Evolutionary conservation across 2,113 vertebrate species (phyloP), one percentile per base, ranked within the genome.

Genomic region (Anas platyrhynchos): DNA sequence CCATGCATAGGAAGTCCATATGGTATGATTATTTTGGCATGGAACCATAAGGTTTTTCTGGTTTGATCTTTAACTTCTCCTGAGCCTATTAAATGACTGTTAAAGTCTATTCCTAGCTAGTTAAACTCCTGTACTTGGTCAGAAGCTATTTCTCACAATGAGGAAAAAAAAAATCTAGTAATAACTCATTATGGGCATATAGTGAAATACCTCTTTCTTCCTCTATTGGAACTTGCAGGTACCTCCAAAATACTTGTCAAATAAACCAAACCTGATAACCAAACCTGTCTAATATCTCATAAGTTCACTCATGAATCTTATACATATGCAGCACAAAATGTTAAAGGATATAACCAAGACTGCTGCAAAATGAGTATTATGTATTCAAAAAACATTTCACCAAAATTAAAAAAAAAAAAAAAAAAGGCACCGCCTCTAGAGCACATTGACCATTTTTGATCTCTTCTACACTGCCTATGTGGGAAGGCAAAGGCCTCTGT

Each of bases 51-150:
- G 36, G 38, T 83, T 78, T 75, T 71, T 95, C 76, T 69, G 34
- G 48, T 73, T 93, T 94, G 83, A 96, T 83, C 65, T 82, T 79
- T 94, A 86, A 58, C 46, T 95, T 59, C 79, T 94, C 78, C 76
- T 73, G 72, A 74, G 61, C 71, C 85, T 95, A 54, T 79, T 95
- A 91, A 97, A 83, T 72, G 81, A 67, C 56, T 83, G 26, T 82
- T 90, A 89, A 92, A 59, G 55, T 89, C 67, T 85, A 54, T 93
- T 96, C 85, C 71, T 91, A 63, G 80, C 62, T 72, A 94, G 58
- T 89, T 94, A 74, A 97, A 96, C 62, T 88, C 76, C 68, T 85
- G n/a, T 52, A 61, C 79, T 93, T 31, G 48, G 14, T 93, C 84
- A 96, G 86, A 77, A 46, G 1, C 54, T 85, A 43, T 80, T 94